Base-by-base conservation (phyloP, 2,888 invertebrate genomes). In the Agrotis segetum region DNA sequence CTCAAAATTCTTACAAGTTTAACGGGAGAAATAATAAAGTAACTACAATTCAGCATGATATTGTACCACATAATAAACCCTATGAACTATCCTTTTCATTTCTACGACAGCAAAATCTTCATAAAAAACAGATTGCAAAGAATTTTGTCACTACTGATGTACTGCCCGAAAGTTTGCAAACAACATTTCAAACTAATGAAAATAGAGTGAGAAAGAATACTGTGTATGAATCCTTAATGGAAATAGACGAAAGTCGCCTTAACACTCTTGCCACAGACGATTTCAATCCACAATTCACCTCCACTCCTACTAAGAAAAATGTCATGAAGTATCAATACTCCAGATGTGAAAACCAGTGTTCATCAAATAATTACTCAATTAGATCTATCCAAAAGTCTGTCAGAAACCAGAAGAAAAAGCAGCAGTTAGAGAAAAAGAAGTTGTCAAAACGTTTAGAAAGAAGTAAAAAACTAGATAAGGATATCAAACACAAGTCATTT, bases 281-380 rank as follows among this genome's bases (percentile, higher is more conserved):
- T 63, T 94, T 94, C 78, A 85, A 84, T 44, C 94, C 94, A 47
- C 83, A 74, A 55, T 88, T 90, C 82, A 83, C 86, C 40, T 94
- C 94, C 0, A 94, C 94, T 16, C 94, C 93, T 29, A 86, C 93
- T 29, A 86, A 79, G n/a, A 92, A 88, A 84, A 74, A 72, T 14
- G 53, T 63, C 53, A 63, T 71, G 17, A 34, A 34, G 34, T 47
- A 29, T 46, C 55, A 76, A 64, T 34, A 59, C 44, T 46, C 50
- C 5, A 34, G 13, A n/a, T 52, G 64, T 46, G 19, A 60, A 55
- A 84, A 53, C 40, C 66, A 40, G 69, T 53, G 56, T 19, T 29
- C 24, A 46, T 24, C 24, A 46, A 76, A 62, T 49, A 67, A 61
- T 21, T 58, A 24, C 14, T 56, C 66, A 24, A 19, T 24, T 3